Base-by-base conservation (phyloP, 2,797 vertebrate species). In the Serranus cabrilla region DNA sequence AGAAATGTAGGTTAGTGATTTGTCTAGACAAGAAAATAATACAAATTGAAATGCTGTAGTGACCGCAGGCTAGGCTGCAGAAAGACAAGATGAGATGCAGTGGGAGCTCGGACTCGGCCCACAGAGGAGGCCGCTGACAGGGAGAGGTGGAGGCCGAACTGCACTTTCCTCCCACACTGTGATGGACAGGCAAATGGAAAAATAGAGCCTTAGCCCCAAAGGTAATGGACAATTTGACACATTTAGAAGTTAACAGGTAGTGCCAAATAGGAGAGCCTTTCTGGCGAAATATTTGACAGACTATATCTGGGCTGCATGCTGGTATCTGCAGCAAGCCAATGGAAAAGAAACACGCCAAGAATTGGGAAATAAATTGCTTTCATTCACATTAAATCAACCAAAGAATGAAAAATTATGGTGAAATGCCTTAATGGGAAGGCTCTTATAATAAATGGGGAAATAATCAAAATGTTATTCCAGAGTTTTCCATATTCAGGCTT, bases 191-290 rank as follows among this genome's bases (percentile, higher is more conserved):
- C 46, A 63, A 52, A 67, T 46, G 18, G 27, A 34, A 61, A 71
- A 47, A 54, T 23, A 5, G 2, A 46, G 39, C 12, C 66, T 71
- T 23, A 23, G 17, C 25, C 3, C 8, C 39, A 58, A 45, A 59
- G 12, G 27, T 82, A 21, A 68, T 58, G 75, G 52, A 49, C 57
- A 40, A 55, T 59, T 7, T 60, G 57, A 67, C 31, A 11, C 11
- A 4, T 64, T 49, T 73, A 21, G 45, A 27, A 46, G 43, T 45
- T 46, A 80, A 47, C 12, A 12, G 39, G 50, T 50, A 0, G 5
- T 12, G 17, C 47, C n/a, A 27, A 40, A 59, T 21, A 14, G 7
- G 46, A 51, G 27, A 21, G 18, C n/a, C 18, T 3, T 2, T 59
- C 20, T 11, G 50, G n/a, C 34, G 11, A 45, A 25, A 42, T 11